Evolutionary conservation across 2,797 vertebrate species (phyloP), one percentile per base, ranked within the genome.

Genomic region (Morus bassanus): DNA sequence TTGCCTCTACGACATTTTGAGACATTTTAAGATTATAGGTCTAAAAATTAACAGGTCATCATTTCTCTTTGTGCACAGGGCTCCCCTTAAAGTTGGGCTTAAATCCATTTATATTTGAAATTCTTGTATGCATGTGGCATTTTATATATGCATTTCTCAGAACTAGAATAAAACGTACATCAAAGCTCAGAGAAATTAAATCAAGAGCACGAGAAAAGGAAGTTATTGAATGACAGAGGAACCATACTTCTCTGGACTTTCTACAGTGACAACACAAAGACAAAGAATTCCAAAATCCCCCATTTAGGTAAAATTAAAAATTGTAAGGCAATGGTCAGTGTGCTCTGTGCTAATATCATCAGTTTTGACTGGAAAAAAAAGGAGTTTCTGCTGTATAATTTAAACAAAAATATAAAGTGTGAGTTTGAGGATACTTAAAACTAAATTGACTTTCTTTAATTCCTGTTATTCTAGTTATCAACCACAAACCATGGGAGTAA

Each of bases 11-110:
- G 87, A 93, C 80, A 75, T 89, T 90, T 87, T 56, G 65, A 96
- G 92, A 64, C 89, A 73, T 94, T 96, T 96, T 95, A 90, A 95
- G 88, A 96, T 97, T 94, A 93, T 73, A 89, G 88, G 81, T 88
- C 80, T 94, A 93, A 93, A 94, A 96, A 95, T 91, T 95, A 94
- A 91, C 4, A 31, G 57, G 83, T 90, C 95, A 96, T 91, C 14
- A 53, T 68, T 94, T 82, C 57, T 39, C 69, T 96, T 91, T 91
- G 54, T 94, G 80, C 79, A n/a, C 35, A 83, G 65, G 53, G 11
- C 27, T 93, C 28, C 75, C 73, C 68, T 94, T 73, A 97, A 95
- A 53, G 65, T 95, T 92, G 37, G 39, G 79, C 67, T 97, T 95
- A 94, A 97, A 95, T 69, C 25, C 64, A 93, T 83, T 83, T 83